A percentile compares a stretch with the other conserved stretches of the same genome.
phyloP scores from a whole-genome alignment of 2,113 vertebrate species.

The Labrus mixtus region DNA sequence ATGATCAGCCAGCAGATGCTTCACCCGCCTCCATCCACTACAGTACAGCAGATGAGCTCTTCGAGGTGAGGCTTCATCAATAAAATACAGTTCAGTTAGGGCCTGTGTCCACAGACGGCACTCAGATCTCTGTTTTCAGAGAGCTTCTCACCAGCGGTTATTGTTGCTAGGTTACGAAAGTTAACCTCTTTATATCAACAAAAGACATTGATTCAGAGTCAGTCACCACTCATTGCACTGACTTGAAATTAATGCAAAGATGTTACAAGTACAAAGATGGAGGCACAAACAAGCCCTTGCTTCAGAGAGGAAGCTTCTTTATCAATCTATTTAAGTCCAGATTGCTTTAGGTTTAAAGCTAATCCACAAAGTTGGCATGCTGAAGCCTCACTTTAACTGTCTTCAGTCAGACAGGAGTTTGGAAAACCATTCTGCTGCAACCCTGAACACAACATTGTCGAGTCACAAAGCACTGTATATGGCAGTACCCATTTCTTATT shows the following conservation, averaged over 20 bases:
- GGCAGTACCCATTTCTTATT: neutral
- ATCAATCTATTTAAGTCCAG: neutral
- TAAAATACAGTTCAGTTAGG: neutral
- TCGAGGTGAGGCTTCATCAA: constrained; percentile 86
- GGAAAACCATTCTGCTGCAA: neutral
- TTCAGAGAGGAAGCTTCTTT: neutral
- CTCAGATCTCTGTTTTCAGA: too few species aligned
- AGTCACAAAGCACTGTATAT: neutral
- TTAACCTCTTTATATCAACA: too few species aligned
- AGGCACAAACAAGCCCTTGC: neutral
- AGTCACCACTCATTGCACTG: too few species aligned
- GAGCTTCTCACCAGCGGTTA: too few species aligned
- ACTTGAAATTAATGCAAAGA: too few species aligned
- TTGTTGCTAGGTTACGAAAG: too few species aligned
- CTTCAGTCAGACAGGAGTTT: neutral
- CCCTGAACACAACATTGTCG: neutral
- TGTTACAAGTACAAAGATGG: neutral
- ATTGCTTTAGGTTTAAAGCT: constrained; percentile 1
- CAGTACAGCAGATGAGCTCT: constrained; percentile 91
- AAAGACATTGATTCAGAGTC: too few species aligned
- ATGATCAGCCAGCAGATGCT: constrained; percentile 85
- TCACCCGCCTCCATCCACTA: constrained; percentile 90
- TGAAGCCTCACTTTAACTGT: neutral
- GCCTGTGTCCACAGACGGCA: too few species aligned
- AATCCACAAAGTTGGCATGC: constrained; percentile 11